These are phyloP conservation scores for Scaptomyza pallida DNA, from an alignment of 1,140 invertebrate species.

Conservation along the genomic window DNA sequence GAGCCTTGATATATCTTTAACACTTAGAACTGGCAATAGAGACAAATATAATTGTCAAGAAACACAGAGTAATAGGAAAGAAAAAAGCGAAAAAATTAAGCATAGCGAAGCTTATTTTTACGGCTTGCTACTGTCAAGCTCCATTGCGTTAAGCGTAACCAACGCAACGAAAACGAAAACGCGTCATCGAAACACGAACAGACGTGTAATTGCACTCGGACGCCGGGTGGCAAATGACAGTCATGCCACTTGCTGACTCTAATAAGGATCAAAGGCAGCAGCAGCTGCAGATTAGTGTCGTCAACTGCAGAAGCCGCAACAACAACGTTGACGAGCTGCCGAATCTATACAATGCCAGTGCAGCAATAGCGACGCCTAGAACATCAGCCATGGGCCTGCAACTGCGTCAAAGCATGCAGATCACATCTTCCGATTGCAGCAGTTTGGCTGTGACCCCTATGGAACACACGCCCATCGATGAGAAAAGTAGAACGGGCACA, in stretches of 20 bases:
- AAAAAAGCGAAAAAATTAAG: no score
- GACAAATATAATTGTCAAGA: no score
- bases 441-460: constrained; percentile 79
- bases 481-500: constrained; percentile 68
- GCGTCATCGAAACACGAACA: constrained; percentile 36
- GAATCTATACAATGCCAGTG: constrained; percentile 36
- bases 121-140: no score
- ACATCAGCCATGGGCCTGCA: constrained; percentile 59
- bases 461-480: constrained; percentile 80
- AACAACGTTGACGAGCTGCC: constrained; percentile 47
- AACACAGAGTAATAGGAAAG: no score
- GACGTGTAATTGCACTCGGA: constrained; percentile 50
- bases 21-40: no score
- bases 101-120: no score
- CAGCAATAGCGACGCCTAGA: constrained; percentile 21
- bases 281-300: constrained; percentile 45
- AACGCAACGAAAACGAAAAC: no score
- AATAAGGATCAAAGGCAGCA: constrained; percentile 79
- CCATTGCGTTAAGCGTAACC: no score
- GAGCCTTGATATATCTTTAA: no score
- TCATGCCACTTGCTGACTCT: constrained; percentile 82
- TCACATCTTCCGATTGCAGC: constrained; percentile 78
- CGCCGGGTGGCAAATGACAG: constrained; percentile 37
- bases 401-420: constrained; percentile 75
- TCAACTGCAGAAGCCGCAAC: constrained; percentile 28